Conservation (phyloP, 1,140 invertebrate genomes). For the Idris sp. region DNA sequence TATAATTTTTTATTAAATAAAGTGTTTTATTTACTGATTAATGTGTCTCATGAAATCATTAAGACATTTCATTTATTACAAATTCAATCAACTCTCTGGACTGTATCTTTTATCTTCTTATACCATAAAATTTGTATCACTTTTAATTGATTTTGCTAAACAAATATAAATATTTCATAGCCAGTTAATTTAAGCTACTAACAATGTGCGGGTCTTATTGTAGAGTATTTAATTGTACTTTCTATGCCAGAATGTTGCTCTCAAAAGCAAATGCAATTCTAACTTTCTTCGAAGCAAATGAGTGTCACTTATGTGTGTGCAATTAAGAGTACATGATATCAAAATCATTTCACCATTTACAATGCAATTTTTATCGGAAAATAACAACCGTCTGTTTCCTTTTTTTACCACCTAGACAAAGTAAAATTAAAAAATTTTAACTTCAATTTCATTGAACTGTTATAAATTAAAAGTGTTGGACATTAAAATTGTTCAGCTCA, state of each 20-base stretch:
- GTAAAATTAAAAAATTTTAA: too few species aligned
- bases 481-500: too few species aligned
- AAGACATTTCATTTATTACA: too few species aligned
- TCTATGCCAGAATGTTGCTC: conserved; percentile 55
- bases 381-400: too few species aligned
- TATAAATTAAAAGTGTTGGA: too few species aligned
- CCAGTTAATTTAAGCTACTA: conserved; percentile 42
- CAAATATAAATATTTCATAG: conserved; percentile 39
- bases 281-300: conserved; percentile 55
- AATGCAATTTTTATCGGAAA: background rate
- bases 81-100: too few species aligned
- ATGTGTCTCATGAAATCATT: too few species aligned
- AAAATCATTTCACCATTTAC: conserved; percentile 4
- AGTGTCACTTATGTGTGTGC: conserved; percentile 43
- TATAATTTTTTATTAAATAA: too few species aligned
- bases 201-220: conserved; percentile 34
- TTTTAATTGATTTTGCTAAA: conserved; percentile 18
- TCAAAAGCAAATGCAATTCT: conserved; percentile 54
- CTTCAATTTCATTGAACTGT: too few species aligned
- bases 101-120: too few species aligned
- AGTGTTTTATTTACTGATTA: too few species aligned
- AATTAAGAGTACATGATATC: conserved; percentile 32
- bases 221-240: conserved; percentile 56
- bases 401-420: too few species aligned
- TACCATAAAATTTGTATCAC: background rate